Evolutionary conservation across 2,113 vertebrate genomes (phyloP).

Genomic region (Neoarius graeffei): DNA sequence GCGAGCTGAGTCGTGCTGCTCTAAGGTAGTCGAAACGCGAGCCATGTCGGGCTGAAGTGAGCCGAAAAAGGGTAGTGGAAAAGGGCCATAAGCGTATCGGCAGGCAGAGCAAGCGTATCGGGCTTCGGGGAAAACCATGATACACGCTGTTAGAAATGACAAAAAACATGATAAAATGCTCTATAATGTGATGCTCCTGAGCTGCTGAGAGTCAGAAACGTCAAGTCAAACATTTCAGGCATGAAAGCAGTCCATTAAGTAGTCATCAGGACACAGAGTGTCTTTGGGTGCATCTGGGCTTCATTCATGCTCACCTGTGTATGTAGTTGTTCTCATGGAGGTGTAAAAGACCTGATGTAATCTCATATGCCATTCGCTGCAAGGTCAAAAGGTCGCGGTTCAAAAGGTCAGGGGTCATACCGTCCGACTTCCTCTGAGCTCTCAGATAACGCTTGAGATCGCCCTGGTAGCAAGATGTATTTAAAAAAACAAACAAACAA

Average conservation of each 20-base stretch:
- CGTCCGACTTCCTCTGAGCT: conserved; percentile 85
- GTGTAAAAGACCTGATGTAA: conserved; percentile 86
- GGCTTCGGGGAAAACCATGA: no score
- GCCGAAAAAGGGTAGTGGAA: no score
- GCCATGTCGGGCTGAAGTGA: no score
- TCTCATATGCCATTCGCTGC: conserved; percentile 91
- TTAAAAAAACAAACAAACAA: no score
- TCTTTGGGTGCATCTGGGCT: background rate
- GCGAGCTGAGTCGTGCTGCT: no score
- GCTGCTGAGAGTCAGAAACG: background rate
- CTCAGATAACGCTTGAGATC: conserved; percentile 88
- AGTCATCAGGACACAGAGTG: background rate
- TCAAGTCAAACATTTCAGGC: background rate
- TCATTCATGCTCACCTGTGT: conserved; percentile 77
- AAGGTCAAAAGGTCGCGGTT: conserved; percentile 84
- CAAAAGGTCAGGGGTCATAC: conserved; percentile 86
- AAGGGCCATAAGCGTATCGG: no score
- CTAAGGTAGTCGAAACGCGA: no score
- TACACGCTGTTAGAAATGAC: background rate
- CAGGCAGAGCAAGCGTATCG: no score
- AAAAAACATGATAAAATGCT: background rate
- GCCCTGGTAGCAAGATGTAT: conserved; percentile 68
- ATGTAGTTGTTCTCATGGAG: conserved; percentile 90
- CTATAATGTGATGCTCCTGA: background rate
- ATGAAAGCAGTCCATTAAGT: background rate